Conservation (phyloP, 2,888 invertebrate species). For the Synergus laeviventris region DNA sequence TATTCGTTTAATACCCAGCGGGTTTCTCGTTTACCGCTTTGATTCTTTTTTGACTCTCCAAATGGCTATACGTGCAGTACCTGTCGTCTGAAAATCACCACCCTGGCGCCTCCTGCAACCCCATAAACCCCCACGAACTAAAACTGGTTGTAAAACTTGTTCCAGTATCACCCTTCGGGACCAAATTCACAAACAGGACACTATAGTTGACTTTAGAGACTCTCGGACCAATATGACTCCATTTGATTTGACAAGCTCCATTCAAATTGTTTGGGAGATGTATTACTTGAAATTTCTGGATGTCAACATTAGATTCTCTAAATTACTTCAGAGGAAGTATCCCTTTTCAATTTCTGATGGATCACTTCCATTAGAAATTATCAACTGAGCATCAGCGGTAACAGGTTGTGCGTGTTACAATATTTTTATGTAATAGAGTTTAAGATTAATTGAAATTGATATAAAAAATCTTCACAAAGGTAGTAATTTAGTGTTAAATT, state of each 20-base stretch:
- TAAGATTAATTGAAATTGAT: too few relatives aligned
- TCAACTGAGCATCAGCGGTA: neutral
- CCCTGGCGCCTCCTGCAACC: constrained; percentile 20
- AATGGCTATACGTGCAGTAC: constrained; percentile 11
- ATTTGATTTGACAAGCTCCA: neutral
- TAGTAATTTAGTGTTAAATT: neutral
- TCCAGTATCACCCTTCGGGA: constrained; percentile 11
- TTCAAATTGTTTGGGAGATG: neutral
- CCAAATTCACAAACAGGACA: neutral
- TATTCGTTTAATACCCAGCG: neutral
- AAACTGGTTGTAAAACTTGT: constrained; percentile 23
- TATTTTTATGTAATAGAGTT: too few relatives aligned
- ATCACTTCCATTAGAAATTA: neutral
- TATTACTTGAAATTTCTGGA: neutral
- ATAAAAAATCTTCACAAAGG: too few relatives aligned
- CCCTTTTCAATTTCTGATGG: neutral
- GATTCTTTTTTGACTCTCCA: neutral
- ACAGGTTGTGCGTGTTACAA: neutral
- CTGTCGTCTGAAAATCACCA: constrained; percentile 30
- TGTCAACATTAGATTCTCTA: neutral
- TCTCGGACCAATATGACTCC: neutral
- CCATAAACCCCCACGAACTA: constrained; percentile 19
- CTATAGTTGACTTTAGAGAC: neutral
- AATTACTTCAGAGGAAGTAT: neutral
- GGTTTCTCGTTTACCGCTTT: constrained; percentile 8